Base-by-base conservation (phyloP, 2,888 invertebrate genomes). In the Himalopsyche anomala region DNA sequence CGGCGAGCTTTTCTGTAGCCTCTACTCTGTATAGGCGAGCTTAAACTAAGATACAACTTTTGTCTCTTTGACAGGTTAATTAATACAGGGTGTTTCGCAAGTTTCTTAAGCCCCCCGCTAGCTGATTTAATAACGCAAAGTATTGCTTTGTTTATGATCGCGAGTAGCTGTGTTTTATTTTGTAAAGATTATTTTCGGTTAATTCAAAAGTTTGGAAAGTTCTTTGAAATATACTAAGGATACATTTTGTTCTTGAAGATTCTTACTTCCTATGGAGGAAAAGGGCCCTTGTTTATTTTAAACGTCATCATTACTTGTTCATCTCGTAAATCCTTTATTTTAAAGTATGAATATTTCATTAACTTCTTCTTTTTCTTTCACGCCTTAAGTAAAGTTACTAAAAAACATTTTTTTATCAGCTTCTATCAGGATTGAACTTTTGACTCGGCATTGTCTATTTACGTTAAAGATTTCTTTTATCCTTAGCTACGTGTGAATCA, bases 11-110 rank as follows among this genome's bases (percentile, higher is more conserved):
- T 62, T 62, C 62, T 62, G 62, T 62, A 62, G 62, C 62, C 62
- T 62, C 62, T 28, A 19, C 62, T 62, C 62, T 62, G 62, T 62
- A 62, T 62, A 19, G 62, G 28, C 62, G 62, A 62, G 62, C 62
- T 62, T 62, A 62, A 62, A 62, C 62, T 62, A 62, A 62, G 62
- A 62, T 62, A 62, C 62, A 62, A 62, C 62, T 62, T 62, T 62
- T 62, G 62, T 62, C 62, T 62, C 62, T 62, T 62, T 62, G 62
- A 62, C 62, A 62, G 62, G 62, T 62, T 62, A 62, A 62, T 62
- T 62, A 62, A 62, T 62, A 62, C 62, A 62, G 62, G 62, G 62
- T 62, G 62, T 62, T 62, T 28, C 62, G 62, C n/a, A 62, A 62
- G 62, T 62, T 62, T 62, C 62, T 62, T 19, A 62, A 62, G 62